Evolutionary conservation across 2,113 vertebrate genomes (phyloP).

Genomic region (Erpornis zantholeuca): DNA sequence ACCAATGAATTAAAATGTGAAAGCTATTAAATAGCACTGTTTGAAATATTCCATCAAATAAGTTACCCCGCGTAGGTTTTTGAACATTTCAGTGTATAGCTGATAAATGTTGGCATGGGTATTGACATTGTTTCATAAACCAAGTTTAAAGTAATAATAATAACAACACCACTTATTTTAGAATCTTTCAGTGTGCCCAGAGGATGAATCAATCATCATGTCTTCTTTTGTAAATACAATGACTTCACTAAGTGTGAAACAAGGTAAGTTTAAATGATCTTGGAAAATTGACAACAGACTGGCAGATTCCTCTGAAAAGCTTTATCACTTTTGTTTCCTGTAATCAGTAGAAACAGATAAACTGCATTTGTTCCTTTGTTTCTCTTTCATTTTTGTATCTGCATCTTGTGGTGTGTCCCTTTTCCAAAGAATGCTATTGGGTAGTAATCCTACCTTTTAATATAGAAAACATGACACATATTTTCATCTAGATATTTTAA

Average conservation of each 20-base stretch:
- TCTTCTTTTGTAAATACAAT: slow-evolving; percentile 99
- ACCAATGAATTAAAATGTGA: background rate
- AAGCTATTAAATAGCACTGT: background rate
- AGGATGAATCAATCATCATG: slow-evolving; percentile 99
- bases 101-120: background rate
- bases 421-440: background rate
- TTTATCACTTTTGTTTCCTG: background rate
- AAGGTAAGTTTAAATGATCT: slow-evolving; percentile 77
- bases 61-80: background rate
- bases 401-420: background rate
- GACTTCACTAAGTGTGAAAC: slow-evolving; percentile 97
- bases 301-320: background rate
- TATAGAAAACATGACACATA: background rate
- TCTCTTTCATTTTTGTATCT: background rate
- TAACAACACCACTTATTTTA: slow-evolving; percentile 30
- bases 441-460: background rate
- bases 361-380: background rate
- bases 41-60: background rate
- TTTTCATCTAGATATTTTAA: background rate
- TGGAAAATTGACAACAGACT: background rate
- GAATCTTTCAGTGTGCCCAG: slow-evolving; percentile 98
- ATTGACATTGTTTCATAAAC: background rate
- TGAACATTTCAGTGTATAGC: background rate
- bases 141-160: background rate
- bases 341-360: background rate